These are phyloP conservation scores for Furcula furcula DNA, from an alignment of 2,888 invertebrate species.

Conservation along the genomic window DNA sequence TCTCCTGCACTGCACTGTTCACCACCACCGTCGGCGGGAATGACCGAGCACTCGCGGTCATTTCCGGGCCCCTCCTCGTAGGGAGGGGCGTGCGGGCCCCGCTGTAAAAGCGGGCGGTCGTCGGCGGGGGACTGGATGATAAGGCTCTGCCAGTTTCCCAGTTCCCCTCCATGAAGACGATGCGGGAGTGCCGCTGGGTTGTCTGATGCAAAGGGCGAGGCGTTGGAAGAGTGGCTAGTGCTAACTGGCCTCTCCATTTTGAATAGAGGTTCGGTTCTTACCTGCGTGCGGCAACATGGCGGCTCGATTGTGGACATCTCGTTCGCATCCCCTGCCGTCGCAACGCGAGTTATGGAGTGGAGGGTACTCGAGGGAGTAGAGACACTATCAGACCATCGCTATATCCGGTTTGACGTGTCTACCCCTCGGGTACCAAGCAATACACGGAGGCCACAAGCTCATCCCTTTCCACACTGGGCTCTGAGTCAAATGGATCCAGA, in stretches of 20 bases:
- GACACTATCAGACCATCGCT: not conserved
- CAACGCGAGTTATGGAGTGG: not conserved
- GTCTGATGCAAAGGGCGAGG: not conserved
- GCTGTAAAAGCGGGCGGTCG: too few species aligned
- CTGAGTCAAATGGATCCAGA: not conserved
- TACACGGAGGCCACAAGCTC: not conserved
- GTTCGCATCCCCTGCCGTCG: not conserved
- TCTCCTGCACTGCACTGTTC: too few species aligned
- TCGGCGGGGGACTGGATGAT: too few species aligned
- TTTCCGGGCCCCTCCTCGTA: too few species aligned
- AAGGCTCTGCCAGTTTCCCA: too few species aligned
- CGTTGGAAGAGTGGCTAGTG: not conserved
- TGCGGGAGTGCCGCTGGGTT: too few species aligned
- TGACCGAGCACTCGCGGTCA: too few species aligned
- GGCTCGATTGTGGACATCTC: not conserved
- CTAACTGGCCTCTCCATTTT: not conserved
- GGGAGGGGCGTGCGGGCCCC: too few species aligned
- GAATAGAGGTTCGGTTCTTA: not conserved
- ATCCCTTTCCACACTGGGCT: not conserved
- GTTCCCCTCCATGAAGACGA: too few species aligned
- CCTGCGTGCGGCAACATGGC: not conserved
- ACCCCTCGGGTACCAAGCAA: not conserved
- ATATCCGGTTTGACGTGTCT: not conserved
- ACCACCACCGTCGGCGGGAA: too few species aligned
- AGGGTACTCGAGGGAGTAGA: not conserved